Evolutionary conservation across 2,888 invertebrate genomes (phyloP), one percentile per base, ranked within the genome.

Genomic region (Spatulosminthurus flaviceps): DNA sequence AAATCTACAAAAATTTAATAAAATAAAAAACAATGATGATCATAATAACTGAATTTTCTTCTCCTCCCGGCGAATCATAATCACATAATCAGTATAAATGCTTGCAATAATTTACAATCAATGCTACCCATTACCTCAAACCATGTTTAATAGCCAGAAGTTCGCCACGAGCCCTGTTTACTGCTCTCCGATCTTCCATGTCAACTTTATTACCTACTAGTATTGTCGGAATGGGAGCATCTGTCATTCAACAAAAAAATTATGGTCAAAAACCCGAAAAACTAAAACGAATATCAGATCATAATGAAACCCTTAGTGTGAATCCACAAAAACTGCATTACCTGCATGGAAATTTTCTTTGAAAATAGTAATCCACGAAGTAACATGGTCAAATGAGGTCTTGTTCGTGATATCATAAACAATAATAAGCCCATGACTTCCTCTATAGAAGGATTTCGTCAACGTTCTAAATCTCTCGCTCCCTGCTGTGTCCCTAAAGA

Each of bases 401-500:
- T 28, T 42, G 22, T 73, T 74, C 21, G 83, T 81, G 24, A 83
- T 73, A 34, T 83, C 83, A 43, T 81, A 83, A 4, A 82, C 81
- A 29, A 82, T 75, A 24, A 83, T 73, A 13, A 81, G 77, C 1
- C 83, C 83, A 41, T 79, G 79, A 5, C 81, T 77, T 41, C 81
- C 82, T n/a, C 83, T 34, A 29, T 82, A 83, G 42, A 73, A 79
- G 9, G 69, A 72, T 42, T 79, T 80, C 1, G 82, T 81, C 34
- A 83, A 80, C 4, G 82, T 83, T 61, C 79, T 64, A 51, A 82
- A 83, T 22, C 83, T 16, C 34, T 83, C 83, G 61, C 78, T 79
- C 19, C 83, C 83, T 0, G 83, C 81, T 13, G 83, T 83, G 29
- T 83, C 83, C 83, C 83, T 83, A 13, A 22, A n/a, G n/a, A n/a